Evolutionary conservation across 2,113 vertebrate genomes (phyloP).

Genomic region (Trichechus manatus): DNA sequence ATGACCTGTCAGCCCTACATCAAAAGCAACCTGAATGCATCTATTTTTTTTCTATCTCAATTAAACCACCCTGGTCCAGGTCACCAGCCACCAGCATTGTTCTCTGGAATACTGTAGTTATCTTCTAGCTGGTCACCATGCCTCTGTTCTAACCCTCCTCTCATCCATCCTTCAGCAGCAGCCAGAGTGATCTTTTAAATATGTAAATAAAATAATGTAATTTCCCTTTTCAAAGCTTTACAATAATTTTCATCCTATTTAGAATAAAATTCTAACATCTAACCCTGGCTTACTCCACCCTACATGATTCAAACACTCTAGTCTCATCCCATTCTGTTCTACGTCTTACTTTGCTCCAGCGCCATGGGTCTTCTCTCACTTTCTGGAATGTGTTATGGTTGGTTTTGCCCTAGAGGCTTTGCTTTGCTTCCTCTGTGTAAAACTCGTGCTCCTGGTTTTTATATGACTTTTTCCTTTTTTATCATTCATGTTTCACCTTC

Average conservation of each 20-base stretch:
- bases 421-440: neutral
- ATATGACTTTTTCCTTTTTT: neutral
- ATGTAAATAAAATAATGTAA: neutral
- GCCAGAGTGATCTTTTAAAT: neutral
- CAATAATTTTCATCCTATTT: neutral
- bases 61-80: neutral
- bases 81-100: neutral
- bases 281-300: neutral
- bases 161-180: neutral
- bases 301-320: neutral
- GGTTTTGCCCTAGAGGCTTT: neutral
- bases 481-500: neutral
- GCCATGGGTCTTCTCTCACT: neutral
- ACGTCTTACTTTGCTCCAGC: neutral
- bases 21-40: neutral
- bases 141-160: neutral
- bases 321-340: neutral
- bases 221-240: neutral
- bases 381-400: neutral
- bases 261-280: neutral
- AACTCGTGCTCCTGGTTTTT: neutral
- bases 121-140: neutral
- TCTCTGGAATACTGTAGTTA: neutral
- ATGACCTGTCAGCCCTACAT: neutral
- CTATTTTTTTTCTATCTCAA: neutral